Evolutionary conservation across 1,140 invertebrate species (phyloP), one percentile per base, ranked within the genome.

Genomic region (Mycetomoellerius zeteki): DNA sequence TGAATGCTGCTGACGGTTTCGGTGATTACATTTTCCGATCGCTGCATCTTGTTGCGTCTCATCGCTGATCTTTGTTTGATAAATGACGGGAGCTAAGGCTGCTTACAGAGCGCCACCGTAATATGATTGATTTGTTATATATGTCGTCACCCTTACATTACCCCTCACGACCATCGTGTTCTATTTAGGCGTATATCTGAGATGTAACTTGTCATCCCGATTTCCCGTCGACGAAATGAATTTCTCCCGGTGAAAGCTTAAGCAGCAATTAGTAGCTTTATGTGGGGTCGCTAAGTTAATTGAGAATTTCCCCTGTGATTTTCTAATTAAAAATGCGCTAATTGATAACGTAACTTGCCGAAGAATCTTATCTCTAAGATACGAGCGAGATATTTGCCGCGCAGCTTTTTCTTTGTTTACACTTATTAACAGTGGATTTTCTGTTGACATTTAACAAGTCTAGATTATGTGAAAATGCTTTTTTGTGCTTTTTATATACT

Each of bases 41-140:
- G 47, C 4, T n/a, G 47, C 14, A 7, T 21, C 47, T 73, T 56
- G 47, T 2, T n/a, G 47, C 14, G 16, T 21, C 47, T 21, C 58
- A 21, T 33, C 24, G 37, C 37, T 58, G 54, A 84, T 84, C 80
- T 84, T 47, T 82, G 33, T 82, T 82, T 75, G 69, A 73, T 84
- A 84, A 84, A 60, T 75, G 69, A 43, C 54, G 19, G 24, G 37
- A 10, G 21, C 37, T 21, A n/a, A 50, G 21, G 37, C 16, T 27
- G 21, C 27, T 30, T 30, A 24, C 24, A 37, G 37, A 7, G 37
- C 24, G 16, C 37, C 37, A n/a, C 65, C 24, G 80, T 30, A 43
- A 60, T n/a, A 62, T 75, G 69, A 82, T 84, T 73, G 80, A 73
- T 84, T 84, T 56, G 80, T 73, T 50, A 47, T 52, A 43, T 54